phyloP scores from a whole-genome alignment of 2,888 invertebrate species.

The Luperina nickerlii region DNA sequence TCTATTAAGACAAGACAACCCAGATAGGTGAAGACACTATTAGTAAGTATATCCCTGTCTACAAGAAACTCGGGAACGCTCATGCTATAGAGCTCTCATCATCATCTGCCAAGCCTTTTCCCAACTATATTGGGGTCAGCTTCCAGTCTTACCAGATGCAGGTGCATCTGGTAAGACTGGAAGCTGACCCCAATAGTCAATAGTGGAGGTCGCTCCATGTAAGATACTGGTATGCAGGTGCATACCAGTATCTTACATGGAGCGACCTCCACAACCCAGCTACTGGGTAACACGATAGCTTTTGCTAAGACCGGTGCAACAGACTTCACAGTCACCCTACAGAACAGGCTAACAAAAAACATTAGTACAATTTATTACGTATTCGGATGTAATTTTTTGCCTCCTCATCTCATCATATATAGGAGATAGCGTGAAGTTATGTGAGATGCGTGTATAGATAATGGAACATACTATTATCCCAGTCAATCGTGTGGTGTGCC shows the following conservation, averaged over 20 bases:
- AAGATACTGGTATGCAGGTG: too few species aligned
- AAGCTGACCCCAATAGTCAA: too few species aligned
- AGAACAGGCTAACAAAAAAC: slow-evolving; percentile 73
- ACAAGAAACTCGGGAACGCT: background rate
- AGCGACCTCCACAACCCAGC: background rate
- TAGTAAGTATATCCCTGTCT: background rate
- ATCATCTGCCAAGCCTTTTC: background rate
- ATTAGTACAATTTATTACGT: slow-evolving; percentile 73
- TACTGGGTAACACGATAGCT: background rate
- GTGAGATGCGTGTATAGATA: slow-evolving; percentile 58
- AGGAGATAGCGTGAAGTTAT: slow-evolving; percentile 56
- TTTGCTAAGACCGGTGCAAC: background rate
- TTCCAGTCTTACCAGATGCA: background rate
- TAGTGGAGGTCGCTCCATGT: too few species aligned
- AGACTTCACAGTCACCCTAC: slow-evolving; percentile 65
- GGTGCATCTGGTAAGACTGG: too few species aligned
- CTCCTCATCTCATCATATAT: slow-evolving; percentile 65
- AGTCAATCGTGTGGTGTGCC: slow-evolving; percentile 15
- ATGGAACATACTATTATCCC: slow-evolving; percentile 47
- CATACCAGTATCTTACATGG: background rate
- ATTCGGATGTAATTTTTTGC: slow-evolving; percentile 77
- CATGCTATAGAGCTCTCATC: background rate
- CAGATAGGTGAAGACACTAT: background rate
- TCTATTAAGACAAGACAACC: background rate
- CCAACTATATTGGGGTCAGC: background rate